Base-by-base conservation (phyloP, 2,888 invertebrate species). In the Schizotus pectinicornis region DNA sequence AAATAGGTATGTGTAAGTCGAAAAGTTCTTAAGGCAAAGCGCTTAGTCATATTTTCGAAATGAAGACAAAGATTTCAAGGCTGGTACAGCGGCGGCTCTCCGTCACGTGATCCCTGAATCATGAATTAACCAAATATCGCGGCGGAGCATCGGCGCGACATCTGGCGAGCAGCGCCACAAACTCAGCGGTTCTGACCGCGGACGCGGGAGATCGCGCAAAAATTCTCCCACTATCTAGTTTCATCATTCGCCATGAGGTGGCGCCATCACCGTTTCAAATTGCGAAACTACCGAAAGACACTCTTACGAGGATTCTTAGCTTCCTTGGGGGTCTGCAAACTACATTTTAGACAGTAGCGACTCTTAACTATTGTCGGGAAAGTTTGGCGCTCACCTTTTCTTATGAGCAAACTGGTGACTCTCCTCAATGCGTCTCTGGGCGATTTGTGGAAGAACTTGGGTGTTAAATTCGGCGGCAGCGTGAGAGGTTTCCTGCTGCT, bases 401-500 rank as follows among this genome's bases (percentile, higher is more conserved):
- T 71, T 81, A 93, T 93, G 79, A 93, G 86, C 80, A 93, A 87
- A 84, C 93, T 93, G 78, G 93, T 93, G 75, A 93, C 93, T 79
- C 93, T 87, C 75, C 93, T 85, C 68, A 93, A 84, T 59, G 93
- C 93, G 80, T 93, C 93, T 74, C 92, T 85, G 43, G 92, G 92
- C 66, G 92, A 92, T 81, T 91, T 90, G 78, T 93, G 91, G 84
- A 93, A 90, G 85, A 93, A 93, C 81, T 92, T 92, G 72, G 93
- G 93, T 65, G 92, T 92, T 75, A 93, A 83, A 83, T 93, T 93
- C 58, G 93, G 93, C 51, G 93, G 93, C 73, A 93, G 83, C n/a
- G 93, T 93, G 65, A 92, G 83, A 3, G 93, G 93, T 76, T 93
- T 93, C 73, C 92, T 84, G 82, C 92, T 84, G 82, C 84, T 73